Base-by-base conservation (phyloP, 2,888 invertebrate genomes). In the Carpatolechia fugitivella region DNA sequence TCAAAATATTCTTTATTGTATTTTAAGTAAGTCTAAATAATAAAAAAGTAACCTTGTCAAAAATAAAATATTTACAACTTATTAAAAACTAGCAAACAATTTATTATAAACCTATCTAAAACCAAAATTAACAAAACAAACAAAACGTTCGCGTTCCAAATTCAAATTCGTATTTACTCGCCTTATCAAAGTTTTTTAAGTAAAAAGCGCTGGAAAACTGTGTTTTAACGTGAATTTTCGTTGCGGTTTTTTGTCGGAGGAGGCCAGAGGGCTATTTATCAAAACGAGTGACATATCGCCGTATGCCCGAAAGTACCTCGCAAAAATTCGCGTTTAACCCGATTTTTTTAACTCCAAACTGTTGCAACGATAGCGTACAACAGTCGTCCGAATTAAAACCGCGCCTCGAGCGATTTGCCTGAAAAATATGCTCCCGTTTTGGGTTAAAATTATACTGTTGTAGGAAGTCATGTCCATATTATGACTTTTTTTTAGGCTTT, bases 211-310 rank as follows among this genome's bases (percentile, higher is more conserved):
- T 35, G 14, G 31, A 16, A 31, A 47, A 30, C n/a, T 7, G 10
- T n/a, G 24, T 46, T 46, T 46, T 14, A 31, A 31, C 31, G 13
- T 24, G 29, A 20, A 20, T 20, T 44, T 44, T 44, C 20, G 20
- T 8, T 24, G 18, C 31, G 48, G 10, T 14, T 48, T 50, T 38
- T 54, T 35, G 38, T 14, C 36, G 38, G 52, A 54, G 54, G 52
- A 18, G 30, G 40, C 56, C 48, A 68, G 62, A 59, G 60, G 75
- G 70, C 74, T 63, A 71, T 77, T 73, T 79, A 75, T 82, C 78
- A 77, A 63, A 74, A 66, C 64, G 66, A 58, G 60, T 72, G 74
- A 71, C 76, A 70, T 79, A 76, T 76, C 74, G 70, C 73, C 69
- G 66, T 68, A 66, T 66, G 66, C 67, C 64, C 64, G 51, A 63